These are phyloP conservation scores for Zapus hudsonius DNA, from an alignment of 2,113 vertebrate species.

Conservation along the genomic window DNA sequence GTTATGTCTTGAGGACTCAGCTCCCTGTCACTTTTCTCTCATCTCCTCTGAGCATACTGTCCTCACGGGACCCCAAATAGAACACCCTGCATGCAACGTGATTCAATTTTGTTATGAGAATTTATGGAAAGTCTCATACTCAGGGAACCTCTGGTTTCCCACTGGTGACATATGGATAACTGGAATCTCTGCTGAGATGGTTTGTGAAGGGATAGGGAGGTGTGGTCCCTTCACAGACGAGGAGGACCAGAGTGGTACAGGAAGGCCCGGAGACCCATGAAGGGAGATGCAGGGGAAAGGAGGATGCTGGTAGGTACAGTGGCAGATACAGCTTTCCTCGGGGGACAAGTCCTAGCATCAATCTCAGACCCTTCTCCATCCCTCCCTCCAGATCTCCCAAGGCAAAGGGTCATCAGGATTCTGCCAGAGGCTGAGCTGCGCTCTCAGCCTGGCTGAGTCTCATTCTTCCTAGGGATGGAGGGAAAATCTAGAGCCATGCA, in stretches of 20 bases:
- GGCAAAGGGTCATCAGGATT: not conserved
- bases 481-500: not conserved
- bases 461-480: not conserved
- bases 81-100: not conserved
- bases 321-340: not conserved
- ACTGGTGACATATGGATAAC: not conserved
- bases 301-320: not conserved
- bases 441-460: not conserved
- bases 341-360: not conserved
- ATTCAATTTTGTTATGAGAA: not conserved
- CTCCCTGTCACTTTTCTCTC: not conserved
- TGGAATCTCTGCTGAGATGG: not conserved
- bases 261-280: not conserved
- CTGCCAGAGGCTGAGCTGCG: not conserved
- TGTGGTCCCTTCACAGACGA: not conserved
- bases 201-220: not conserved
- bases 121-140: conserved; percentile 1
- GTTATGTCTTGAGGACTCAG: not conserved
- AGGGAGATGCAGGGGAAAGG: not conserved
- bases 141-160: not conserved
- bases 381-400: not conserved
- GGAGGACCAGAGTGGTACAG: not conserved
- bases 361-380: not conserved
- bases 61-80: not conserved
- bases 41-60: not conserved